phyloP scores from a whole-genome alignment of 2,113 vertebrate genomes.

The Ophiodon elongatus region DNA sequence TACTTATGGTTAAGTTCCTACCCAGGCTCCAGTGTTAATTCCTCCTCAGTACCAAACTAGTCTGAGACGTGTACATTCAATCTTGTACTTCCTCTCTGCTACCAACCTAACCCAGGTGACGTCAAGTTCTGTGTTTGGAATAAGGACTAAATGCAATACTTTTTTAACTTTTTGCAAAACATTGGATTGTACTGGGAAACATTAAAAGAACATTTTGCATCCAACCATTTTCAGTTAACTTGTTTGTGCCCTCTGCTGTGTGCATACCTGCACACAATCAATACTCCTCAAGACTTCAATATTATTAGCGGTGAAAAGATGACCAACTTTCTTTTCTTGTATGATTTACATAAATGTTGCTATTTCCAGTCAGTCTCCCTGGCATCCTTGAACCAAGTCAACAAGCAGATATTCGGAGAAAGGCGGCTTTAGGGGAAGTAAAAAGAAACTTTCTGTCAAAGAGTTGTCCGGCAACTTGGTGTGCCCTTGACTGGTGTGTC shows the following conservation, averaged over 20 bases:
- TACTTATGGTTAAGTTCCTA: background rate
- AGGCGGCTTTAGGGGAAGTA: slow-evolving; percentile 48
- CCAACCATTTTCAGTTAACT: slow-evolving; percentile 42
- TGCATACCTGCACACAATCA: slow-evolving; percentile 33
- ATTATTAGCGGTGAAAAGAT: slow-evolving; percentile 40
- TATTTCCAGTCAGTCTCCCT: slow-evolving; percentile 45
- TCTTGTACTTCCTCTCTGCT: slow-evolving; percentile 13
- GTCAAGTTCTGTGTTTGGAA: background rate
- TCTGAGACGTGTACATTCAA: background rate
- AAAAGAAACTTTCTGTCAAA: slow-evolving; percentile 66
- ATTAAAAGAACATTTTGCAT: slow-evolving; percentile 40
- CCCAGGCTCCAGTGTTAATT: background rate
- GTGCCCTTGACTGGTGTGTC: slow-evolving; percentile 64
- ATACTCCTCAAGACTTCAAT: slow-evolving; percentile 21
- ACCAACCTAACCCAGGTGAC: slow-evolving; percentile 15
- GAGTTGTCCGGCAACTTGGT: slow-evolving; percentile 65
- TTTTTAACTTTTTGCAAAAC: slow-evolving; percentile 19
- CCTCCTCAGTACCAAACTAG: background rate
- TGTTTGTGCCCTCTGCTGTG: slow-evolving; percentile 38
- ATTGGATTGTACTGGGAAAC: slow-evolving; percentile 17
- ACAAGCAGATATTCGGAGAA: slow-evolving; percentile 62
- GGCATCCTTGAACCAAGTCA: slow-evolving; percentile 51
- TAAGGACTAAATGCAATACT: background rate
- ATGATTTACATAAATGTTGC: slow-evolving; percentile 35
- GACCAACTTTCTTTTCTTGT: slow-evolving; percentile 18